Base-by-base conservation (phyloP, 1,140 invertebrate species). In the Temnothorax nylanderi region DNA sequence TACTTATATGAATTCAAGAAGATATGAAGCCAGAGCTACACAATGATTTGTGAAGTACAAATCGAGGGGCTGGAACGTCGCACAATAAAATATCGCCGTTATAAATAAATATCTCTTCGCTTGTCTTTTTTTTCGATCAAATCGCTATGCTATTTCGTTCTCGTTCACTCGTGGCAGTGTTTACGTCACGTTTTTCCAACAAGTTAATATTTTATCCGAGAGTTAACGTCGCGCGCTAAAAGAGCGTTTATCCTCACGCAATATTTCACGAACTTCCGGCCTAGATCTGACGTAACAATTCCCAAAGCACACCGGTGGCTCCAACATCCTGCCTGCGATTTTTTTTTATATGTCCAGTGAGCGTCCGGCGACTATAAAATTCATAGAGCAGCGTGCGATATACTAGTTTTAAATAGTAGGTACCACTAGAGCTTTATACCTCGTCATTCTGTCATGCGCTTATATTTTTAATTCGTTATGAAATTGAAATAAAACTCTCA, bases 231-330 rank as follows among this genome's bases (percentile, higher is more conserved):
- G 13, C 18, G 62, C 82, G 60, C 56, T 69, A 78, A 78, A 85
- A 78, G 49, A 85, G 74, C 74, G 58, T 85, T 78, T 78, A 78
- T 77, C 58, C 72, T 65, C 82, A 60, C 34, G 74, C 74, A 78
- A 85, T 85, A 85, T 85, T 85, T 85, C 62, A 85, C 74, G 34
- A 78, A 85, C 72, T 85, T 85, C 82, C 82, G 74, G 71, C 60
- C 82, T 85, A 78, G 58, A 85, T 85, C 82, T 85, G 72, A 85
- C 82, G 74, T 85, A 85, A 85, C 82, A 85, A 85, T 85, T 85
- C 81, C 82, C 82, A 78, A 65, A 85, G 58, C 82, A 78, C 74
- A 21, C 72, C 44, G 60, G 47, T 78, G 82, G 62, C 37, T 41
- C 74, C 62, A 60, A 64, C 82, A 78, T 65, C 60, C 62, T 47